Evolutionary conservation across 1,140 invertebrate species (phyloP), one percentile per base, ranked within the genome.

Genomic region (Leptonema lineaticorne): DNA sequence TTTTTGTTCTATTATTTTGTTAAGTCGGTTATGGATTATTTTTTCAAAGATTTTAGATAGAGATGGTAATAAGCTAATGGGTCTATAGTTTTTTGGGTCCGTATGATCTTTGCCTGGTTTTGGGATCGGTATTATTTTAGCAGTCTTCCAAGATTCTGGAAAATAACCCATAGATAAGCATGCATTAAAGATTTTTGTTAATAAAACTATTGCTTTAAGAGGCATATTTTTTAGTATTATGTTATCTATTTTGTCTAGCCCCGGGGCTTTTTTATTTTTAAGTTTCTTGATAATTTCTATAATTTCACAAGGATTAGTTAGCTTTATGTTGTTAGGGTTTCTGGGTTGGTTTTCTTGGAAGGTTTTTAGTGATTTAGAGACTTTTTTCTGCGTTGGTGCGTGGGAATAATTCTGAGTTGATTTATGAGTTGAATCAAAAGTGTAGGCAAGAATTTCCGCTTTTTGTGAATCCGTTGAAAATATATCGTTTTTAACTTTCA

Each of bases 101-200:
- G n/a, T 41, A 2, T 48, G 50, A 45, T 73, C 28, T 75, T 82
- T 81, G 14, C 73, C 73, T 6, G 75, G 73, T 74, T 81, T 81
- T 0, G 56, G 73, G 22, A 81, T 75, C 0, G 75, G 62, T 8
- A 78, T 68, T 2, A 79, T 58, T 9, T 67, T 76, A 2, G 74
- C 77, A 27, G 60, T 41, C 74, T 81, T 80, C 76, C 75, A 78
- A 0, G 7, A 0, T 0, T 14, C 2, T 0, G 78, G 75, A 57
- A 78, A 79, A 48, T 80, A 75, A 4, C 48, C 28, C 0, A 75
- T 33, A 64, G 66, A 74, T 0, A 79, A 22, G 14, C 67, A 66
- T 8, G 63, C 69, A 50, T 78, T 78, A n/a, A 73, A 70, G 16
- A 75, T 74, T 53, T 53, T 53, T 16, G 48, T 18, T 20, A 53